A percentile compares a stretch with the other conserved stretches of the same genome.
Conservation (phyloP, 2,113 vertebrate genomes). For the Rhea pennata region DNA sequence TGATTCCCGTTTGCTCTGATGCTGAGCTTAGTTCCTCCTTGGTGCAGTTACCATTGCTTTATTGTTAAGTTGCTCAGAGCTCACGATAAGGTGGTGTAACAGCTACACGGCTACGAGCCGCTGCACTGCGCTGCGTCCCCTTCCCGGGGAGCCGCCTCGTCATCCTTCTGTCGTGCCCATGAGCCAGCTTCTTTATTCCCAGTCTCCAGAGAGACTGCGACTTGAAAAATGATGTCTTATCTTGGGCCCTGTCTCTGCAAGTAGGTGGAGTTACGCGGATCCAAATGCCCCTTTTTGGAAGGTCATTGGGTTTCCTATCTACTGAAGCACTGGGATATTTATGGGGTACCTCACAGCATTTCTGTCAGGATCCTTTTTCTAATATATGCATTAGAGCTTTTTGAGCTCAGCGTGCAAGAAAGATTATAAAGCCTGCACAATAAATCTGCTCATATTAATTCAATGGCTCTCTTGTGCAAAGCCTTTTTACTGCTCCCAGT, state of each 20-base stretch:
- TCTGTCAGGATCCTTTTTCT: conserved; percentile 5
- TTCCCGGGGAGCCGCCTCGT: background rate
- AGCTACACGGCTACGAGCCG: background rate
- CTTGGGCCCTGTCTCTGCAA: background rate
- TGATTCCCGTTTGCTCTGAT: background rate
- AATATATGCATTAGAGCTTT: background rate
- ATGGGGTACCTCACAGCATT: background rate
- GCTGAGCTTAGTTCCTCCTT: background rate
- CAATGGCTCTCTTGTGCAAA: conserved; percentile 47
- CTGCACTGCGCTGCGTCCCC: accelerated
- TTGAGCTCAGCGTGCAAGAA: conserved; percentile 31
- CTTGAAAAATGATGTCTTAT: background rate
- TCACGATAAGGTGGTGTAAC: background rate
- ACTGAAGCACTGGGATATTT: background rate
- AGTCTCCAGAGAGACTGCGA: background rate
- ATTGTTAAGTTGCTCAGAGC: background rate
- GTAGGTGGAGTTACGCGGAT: background rate
- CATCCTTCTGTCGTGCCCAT: background rate
- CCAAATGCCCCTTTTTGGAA: background rate
- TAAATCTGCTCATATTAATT: conserved; percentile 58
- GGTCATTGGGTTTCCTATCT: conserved; percentile 4
- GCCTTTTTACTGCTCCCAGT: conserved; percentile 16
- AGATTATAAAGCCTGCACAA: conserved; percentile 1
- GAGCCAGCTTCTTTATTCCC: background rate
- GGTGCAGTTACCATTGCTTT: background rate